Base-by-base conservation (phyloP, 2,888 invertebrate genomes). In the Agriopis leucophaearia region DNA sequence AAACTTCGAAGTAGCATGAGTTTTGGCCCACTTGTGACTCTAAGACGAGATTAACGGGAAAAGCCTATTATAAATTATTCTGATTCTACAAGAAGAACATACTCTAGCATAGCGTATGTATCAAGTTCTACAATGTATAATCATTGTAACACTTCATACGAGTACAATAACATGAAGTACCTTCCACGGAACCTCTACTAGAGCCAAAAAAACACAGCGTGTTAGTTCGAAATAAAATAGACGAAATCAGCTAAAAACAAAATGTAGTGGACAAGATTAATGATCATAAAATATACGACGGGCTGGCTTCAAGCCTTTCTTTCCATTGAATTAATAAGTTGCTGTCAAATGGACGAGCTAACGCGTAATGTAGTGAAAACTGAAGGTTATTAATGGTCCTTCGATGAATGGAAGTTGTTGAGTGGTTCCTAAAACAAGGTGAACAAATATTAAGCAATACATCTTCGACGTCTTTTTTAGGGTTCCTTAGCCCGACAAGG, bases 241-340 rank as follows among this genome's bases (percentile, higher is more conserved):
- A 64, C 71, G 64, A 70, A 78, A 78, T 73, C 77, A 74, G 69
- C 72, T 78, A 74, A 81, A 79, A 78, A 78, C 70, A 73, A 70
- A 82, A 81, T 77, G 64, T 76, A 77, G 70, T 74, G 61, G 65
- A 58, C 64, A 12, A 81, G 84, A 85, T 83, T 84, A 82, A 86
- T 86, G 81, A 64, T 18, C 61, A 64, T 73, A 66, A 80, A 78
- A 73, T 73, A 35, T 69, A 56, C 72, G 66, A 65, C 79, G 74
- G 76, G 78, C 71, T 72, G 71, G 66, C 64, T 70, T 60, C 71
- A 73, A 78, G 77, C 75, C 73, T 77, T 76, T 76, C 72, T 75
- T 75, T 75, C 66, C 72, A 64, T 75, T 76, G 65, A 74, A 76
- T 78, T 76, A 78, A 76, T 76, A 76, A 75, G 70, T 57, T 54